These are phyloP conservation scores for Bombyx mori DNA, from an alignment of 1,140 invertebrate species.

Conservation along the genomic window DNA sequence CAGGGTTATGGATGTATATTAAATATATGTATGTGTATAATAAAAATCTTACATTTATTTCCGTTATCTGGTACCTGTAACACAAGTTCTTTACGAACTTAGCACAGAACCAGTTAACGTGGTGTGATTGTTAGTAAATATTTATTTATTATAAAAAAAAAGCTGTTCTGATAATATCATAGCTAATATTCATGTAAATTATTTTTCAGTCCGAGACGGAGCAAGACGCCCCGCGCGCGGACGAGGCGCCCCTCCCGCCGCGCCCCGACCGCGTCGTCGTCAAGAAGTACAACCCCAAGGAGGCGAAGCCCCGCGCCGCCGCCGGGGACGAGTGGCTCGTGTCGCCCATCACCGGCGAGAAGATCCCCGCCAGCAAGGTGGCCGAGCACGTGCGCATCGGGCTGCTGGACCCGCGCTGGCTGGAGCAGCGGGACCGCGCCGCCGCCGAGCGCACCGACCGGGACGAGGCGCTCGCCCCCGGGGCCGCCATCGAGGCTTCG, in stretches of 20 bases:
- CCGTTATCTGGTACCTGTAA: no score
- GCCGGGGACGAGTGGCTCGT: conserved; percentile 93
- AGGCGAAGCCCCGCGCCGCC: conserved; percentile 72
- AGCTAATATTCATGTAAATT: no score
- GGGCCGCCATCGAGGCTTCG: conserved; percentile 92
- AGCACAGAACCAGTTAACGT: no score
- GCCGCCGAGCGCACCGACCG: conserved; percentile 60
- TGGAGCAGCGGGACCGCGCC: conserved; percentile 90
- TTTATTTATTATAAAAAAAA: no score
- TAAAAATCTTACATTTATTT: no score
- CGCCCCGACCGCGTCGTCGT: conserved; percentile 96
- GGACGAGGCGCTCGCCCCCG: conserved; percentile 64
- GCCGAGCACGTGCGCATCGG: conserved; percentile 98
- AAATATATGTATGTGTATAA: no score
- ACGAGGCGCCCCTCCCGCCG: conserved; percentile 85
- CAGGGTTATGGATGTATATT: no score
- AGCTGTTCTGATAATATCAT: no score
- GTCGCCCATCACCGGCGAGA: conserved; percentile 98
- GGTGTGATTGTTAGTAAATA: no score
- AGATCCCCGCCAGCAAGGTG: conserved; percentile 96
- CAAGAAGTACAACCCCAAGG: conserved; percentile 98
- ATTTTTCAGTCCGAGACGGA: conserved; percentile 69
- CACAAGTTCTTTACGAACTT: no score
- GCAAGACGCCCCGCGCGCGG: conserved; percentile 66
- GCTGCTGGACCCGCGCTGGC: conserved; percentile 96